Evolutionary conservation across 2,888 invertebrate genomes (phyloP), one percentile per base, ranked within the genome.

Genomic region (Nudaria mundana): DNA sequence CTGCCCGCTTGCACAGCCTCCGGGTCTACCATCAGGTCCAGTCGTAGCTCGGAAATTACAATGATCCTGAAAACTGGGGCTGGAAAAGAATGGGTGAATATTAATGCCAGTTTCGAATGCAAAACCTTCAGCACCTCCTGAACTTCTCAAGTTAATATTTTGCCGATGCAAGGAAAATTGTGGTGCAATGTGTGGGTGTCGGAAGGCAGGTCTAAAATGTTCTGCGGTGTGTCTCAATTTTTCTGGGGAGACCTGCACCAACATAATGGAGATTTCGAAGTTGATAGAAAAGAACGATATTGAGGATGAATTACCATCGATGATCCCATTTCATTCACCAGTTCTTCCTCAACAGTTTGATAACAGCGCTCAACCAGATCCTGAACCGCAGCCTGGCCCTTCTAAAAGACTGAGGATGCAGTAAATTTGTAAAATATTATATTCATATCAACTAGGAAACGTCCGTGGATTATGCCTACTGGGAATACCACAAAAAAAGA

Each of bases 151-250:
- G 37, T 33, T 39, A 12, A 37, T 43, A 6, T 38, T 35, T 11
- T 46, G 38, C 46, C 41, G 16, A 41, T 46, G 38, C 31, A 46
- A 35, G 34, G 40, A 36, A 38, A 48, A 48, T 23, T 44, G 23
- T 32, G 23, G 23, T 40, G 32, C 18, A 14, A 35, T 50, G 41
- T 41, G 44, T 44, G 46, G 46, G n/a, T 43, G 44, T 14, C 16
- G 44, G 44, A 52, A 48, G 48, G 52, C 46, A 46, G 44, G 46
- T 4, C 41, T 46, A 14, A 48, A 52, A 52, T 49, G 44, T 23
- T 50, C 47, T 41, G 26, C 41, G 41, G 42, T 43, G 24, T 48
- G 44, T 44, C 14, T 39, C n/a, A n/a, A n/a, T n/a, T n/a, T n/a
- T n/a, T n/a, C n/a, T n/a, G n/a, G n/a, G n/a, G n/a, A n/a, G n/a